Evolutionary conservation across 2,113 vertebrate species (phyloP).

Genomic region (Acinonyx jubatus): DNA sequence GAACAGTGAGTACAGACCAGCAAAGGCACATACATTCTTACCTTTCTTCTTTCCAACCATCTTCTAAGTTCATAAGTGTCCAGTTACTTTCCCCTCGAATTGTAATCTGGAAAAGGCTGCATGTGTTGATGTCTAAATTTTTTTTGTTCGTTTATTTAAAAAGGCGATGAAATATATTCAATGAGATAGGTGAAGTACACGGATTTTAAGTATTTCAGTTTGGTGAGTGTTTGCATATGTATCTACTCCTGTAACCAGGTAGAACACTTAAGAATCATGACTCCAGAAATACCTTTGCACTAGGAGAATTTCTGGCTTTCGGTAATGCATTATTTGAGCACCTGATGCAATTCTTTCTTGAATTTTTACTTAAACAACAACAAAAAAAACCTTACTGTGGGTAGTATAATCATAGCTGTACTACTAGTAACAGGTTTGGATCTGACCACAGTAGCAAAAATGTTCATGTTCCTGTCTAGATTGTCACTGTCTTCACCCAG

Average conservation of each 20-base stretch:
- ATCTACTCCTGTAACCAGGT: neutral
- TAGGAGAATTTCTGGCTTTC: neutral
- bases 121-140: neutral
- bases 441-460: neutral
- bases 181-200: neutral
- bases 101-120: neutral
- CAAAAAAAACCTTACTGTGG: neutral
- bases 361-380: neutral
- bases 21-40: fast-evolving
- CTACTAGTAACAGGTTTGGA: neutral
- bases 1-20: neutral
- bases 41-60: neutral
- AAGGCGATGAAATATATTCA: neutral
- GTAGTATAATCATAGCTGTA: neutral
- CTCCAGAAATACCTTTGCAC: neutral
- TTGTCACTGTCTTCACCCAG: neutral
- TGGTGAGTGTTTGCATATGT: neutral
- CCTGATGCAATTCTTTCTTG: neutral
- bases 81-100: neutral
- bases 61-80: neutral
- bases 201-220: neutral
- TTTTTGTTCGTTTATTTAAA: slow-evolving; percentile 5
- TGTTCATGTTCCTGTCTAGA: neutral
- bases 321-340: neutral
- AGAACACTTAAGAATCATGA: neutral